phyloP scores from a whole-genome alignment of 2,888 invertebrate genomes.

The Galerucella nymphaeae region DNA sequence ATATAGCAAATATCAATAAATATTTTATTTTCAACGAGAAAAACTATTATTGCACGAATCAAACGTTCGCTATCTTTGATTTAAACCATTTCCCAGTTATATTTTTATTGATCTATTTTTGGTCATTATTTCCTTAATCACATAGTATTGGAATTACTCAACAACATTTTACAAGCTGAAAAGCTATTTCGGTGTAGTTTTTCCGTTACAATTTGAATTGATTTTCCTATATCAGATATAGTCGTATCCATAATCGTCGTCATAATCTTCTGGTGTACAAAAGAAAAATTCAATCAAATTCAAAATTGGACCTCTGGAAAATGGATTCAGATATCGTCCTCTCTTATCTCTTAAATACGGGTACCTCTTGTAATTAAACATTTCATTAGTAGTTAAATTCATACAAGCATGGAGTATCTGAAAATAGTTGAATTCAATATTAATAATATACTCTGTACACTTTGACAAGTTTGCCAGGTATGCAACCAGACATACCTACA shows the following conservation, averaged over 20 bases:
- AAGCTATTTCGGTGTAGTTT: slow-evolving; percentile 46
- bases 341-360: slow-evolving; percentile 89
- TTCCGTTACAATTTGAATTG: slow-evolving; percentile 36
- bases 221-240: slow-evolving; percentile 58
- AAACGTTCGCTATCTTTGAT: too few relatives aligned
- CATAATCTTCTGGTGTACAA: slow-evolving; percentile 82
- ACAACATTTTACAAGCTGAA: slow-evolving; percentile 11
- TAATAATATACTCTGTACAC: neutral
- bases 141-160: neutral
- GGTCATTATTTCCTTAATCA: slow-evolving; percentile 12
- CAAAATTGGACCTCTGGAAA: slow-evolving; percentile 86
- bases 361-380: slow-evolving; percentile 93
- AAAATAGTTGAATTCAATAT: slow-evolving; percentile 52
- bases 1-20: too few relatives aligned
- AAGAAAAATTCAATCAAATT: slow-evolving; percentile 93
- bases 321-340: slow-evolving; percentile 91
- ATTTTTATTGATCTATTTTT: slow-evolving; percentile 1
- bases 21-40: too few relatives aligned
- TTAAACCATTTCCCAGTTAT: too few relatives aligned
- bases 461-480: too few relatives aligned
- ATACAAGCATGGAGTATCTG: slow-evolving; percentile 91
- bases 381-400: slow-evolving; percentile 95
- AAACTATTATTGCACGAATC: too few relatives aligned
- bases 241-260: slow-evolving; percentile 71
- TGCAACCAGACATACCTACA: too few relatives aligned